Percentiles rank a stretch among this genome's conserved stretches.
These are phyloP conservation scores for Sclerurus mexicanus DNA, from an alignment of 2,113 vertebrate species.

Conservation along the genomic window DNA sequence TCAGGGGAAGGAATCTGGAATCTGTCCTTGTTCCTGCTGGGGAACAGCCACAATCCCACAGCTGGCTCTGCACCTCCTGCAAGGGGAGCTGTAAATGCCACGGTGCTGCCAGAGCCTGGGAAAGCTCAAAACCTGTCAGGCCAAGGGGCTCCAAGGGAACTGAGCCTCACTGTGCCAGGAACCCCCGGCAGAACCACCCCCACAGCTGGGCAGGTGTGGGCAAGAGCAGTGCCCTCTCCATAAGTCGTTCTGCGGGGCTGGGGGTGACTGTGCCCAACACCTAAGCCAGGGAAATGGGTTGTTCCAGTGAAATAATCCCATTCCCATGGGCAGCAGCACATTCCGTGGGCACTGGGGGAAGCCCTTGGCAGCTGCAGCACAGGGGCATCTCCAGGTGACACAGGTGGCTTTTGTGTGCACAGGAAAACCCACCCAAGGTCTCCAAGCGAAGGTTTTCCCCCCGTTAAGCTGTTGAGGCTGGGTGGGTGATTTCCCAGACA, in stretches of 20 bases:
- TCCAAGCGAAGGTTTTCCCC: neutral
- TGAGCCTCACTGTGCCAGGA: accelerated
- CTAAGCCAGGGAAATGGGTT: accelerated
- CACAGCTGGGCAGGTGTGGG: accelerated
- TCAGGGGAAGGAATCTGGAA: neutral
- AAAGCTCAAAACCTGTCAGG: neutral
- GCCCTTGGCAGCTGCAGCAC: neutral
- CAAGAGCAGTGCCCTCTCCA: neutral
- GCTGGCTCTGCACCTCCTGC: neutral
- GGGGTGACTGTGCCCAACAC: neutral
- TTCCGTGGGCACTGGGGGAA: neutral
- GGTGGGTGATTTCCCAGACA: neutral
- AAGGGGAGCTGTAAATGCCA: accelerated
- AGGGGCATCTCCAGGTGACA: neutral
- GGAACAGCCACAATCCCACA: neutral
- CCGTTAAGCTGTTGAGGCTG: neutral
- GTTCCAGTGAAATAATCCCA: neutral
- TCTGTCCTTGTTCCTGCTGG: neutral
- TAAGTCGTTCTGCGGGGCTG: neutral
- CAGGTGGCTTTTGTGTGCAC: accelerated
- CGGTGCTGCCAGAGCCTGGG: no score
- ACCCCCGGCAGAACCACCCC: accelerated
- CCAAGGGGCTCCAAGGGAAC: neutral
- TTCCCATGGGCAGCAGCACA: accelerated
- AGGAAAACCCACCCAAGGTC: neutral